Evolutionary conservation across 2,113 vertebrate genomes (phyloP).

Genomic region (Struthio camelus): DNA sequence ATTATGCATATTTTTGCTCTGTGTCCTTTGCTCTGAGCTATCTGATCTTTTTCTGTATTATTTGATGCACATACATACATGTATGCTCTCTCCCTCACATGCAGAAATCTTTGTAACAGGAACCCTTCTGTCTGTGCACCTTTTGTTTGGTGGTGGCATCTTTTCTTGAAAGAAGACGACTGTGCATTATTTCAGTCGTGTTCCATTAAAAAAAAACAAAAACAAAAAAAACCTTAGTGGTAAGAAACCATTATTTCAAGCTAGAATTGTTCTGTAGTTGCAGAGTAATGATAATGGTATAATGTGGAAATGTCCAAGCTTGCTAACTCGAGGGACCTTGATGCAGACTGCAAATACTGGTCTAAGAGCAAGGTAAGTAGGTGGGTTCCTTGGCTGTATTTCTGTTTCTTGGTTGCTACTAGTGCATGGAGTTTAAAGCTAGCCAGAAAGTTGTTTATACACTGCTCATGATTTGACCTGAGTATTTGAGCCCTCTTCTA

Average conservation of each 20-base stretch:
- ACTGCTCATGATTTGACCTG: not conserved
- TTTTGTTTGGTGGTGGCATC: not conserved
- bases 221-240: not conserved
- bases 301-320: not conserved
- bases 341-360: not conserved
- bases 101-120: not conserved
- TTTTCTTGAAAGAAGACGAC: not conserved
- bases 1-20: not conserved
- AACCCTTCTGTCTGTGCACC: not conserved
- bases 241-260: not conserved
- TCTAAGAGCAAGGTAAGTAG: not conserved
- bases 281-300: not conserved
- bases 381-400: not conserved
- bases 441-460: too few relatives aligned
- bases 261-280: not conserved
- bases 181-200: not conserved
- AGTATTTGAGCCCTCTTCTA: not conserved
- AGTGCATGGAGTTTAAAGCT: not conserved
- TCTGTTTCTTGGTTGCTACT: not conserved
- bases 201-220: too few relatives aligned
- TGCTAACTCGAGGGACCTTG: not conserved
- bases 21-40: not conserved
- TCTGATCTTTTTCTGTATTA: not conserved
- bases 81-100: not conserved
- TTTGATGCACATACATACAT: not conserved